Percentiles rank a stretch among this genome's conserved stretches.
Conservation (phyloP, 2,888 invertebrate species). For the Eupithecia subfuscata region DNA sequence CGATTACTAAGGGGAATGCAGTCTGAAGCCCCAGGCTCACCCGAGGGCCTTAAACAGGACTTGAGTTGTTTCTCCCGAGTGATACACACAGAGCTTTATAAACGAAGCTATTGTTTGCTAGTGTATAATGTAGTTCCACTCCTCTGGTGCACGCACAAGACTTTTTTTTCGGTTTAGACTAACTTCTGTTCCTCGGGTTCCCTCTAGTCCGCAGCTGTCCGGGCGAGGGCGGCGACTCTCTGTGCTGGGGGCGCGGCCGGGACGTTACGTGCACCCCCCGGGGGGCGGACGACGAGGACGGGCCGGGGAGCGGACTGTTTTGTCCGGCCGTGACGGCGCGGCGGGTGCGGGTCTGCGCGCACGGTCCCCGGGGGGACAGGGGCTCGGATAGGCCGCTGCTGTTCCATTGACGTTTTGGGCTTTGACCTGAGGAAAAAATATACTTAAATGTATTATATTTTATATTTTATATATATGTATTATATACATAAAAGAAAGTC, state of each 20-base stretch:
- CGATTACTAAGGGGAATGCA: too few species aligned
- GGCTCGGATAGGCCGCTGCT: slow-evolving; percentile 43
- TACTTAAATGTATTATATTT: too few species aligned
- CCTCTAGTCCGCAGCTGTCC: slow-evolving; percentile 60
- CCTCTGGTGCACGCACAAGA: too few species aligned
- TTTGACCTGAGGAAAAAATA: slow-evolving; percentile 1
- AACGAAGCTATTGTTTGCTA: too few species aligned
- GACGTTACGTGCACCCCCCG: slow-evolving; percentile 22
- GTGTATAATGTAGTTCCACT: too few species aligned
- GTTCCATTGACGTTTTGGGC: slow-evolving; percentile 66
- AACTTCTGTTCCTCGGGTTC: slow-evolving; percentile 36
- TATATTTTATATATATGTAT: too few species aligned
- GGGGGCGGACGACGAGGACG: slow-evolving; percentile 16
- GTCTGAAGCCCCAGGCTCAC: too few species aligned
- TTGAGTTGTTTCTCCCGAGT: too few species aligned
- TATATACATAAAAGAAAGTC: too few species aligned
- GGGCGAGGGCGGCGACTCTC: slow-evolving; percentile 61
- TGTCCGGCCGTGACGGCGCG: slow-evolving; percentile 23
- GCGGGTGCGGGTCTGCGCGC: slow-evolving; percentile 21
- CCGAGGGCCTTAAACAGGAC: too few species aligned
- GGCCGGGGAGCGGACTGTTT: slow-evolving; percentile 29
- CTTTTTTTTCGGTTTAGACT: not conserved
- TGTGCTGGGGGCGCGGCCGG: slow-evolving; percentile 33
- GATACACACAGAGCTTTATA: too few species aligned
- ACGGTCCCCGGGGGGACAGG: slow-evolving; percentile 28